Conservation (phyloP, 2,888 invertebrate species). For the Cerastis rubricosa region DNA sequence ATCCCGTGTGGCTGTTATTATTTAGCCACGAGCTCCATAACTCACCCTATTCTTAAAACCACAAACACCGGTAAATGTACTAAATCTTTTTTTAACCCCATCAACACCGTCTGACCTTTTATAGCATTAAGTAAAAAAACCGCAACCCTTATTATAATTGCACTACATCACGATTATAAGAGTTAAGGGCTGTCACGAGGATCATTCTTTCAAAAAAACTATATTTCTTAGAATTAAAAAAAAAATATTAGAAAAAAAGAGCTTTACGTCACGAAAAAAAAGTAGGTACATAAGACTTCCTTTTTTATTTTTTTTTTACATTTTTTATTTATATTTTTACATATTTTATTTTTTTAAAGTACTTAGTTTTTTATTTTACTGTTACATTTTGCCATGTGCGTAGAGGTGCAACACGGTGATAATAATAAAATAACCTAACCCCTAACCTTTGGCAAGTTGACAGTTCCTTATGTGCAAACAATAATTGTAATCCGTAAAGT, state of each 20-base stretch:
- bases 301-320: too few species aligned
- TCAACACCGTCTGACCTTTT: conserved; percentile 35
- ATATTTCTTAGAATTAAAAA: neutral
- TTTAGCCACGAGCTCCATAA: too few species aligned
- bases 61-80: neutral
- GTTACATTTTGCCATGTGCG: neutral
- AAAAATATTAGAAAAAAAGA: neutral
- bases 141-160: conserved; percentile 45
- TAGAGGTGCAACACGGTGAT: neutral
- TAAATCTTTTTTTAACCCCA: conserved; percentile 49
- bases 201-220: neutral
- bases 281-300: too few species aligned
- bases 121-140: conserved; percentile 15
- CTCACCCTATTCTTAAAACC: neutral
- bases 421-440: too few species aligned
- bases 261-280: neutral
- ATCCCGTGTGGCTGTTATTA: too few species aligned
- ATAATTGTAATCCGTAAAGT: neutral
- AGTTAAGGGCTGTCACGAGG: conserved; percentile 36
- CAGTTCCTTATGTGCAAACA: neutral
- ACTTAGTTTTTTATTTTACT: neutral
- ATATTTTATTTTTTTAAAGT: too few species aligned
- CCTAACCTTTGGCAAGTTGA: too few species aligned
- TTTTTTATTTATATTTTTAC: too few species aligned
- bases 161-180: conserved; percentile 14